These are phyloP conservation scores for Motacilla alba DNA, from an alignment of 2,113 vertebrate species.

Conservation along the genomic window DNA sequence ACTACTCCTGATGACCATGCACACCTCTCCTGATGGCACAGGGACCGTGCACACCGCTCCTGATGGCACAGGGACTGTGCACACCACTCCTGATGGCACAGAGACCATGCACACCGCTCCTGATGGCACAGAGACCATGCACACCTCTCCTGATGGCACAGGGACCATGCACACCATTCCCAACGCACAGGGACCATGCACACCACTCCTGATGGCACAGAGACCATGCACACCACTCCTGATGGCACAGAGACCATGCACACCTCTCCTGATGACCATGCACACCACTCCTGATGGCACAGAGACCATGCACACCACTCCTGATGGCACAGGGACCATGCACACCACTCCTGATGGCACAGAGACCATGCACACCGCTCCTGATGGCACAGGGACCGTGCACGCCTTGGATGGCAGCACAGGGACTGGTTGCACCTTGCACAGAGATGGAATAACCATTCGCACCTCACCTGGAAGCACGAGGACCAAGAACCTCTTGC, in stretches of 20 bases:
- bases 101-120: no score
- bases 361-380: no score
- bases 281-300: no score
- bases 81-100: no score
- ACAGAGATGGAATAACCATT: not conserved
- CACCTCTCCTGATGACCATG: no score
- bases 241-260: not conserved
- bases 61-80: no score
- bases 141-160: not conserved
- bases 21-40: not conserved
- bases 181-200: rapidly evolving
- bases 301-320: rapidly evolving
- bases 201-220: not conserved
- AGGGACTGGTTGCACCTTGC: not conserved
- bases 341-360: no score
- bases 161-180: rapidly evolving
- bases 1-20: rapidly evolving
- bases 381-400: no score
- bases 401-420: not conserved
- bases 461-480: not conserved
- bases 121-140: not conserved
- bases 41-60: not conserved
- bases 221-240: no score
- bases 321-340: rapidly evolving
- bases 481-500: not conserved